Conservation (phyloP, 2,888 invertebrate species). For the Chrysolina americana region DNA sequence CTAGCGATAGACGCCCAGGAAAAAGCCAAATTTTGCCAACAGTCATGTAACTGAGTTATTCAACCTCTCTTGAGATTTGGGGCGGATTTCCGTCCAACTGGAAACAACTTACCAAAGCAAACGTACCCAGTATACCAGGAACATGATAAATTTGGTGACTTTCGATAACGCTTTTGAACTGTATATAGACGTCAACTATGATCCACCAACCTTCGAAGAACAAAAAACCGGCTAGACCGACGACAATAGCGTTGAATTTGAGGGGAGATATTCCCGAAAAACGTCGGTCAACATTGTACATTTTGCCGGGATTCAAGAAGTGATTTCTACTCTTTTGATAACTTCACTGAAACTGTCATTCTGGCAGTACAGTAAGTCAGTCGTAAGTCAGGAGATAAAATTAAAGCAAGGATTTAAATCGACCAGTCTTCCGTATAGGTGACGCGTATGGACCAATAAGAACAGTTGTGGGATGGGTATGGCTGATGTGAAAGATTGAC, state of each 20-base stretch:
- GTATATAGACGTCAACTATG: slow-evolving; percentile 56
- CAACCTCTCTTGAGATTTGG: too few relatives aligned
- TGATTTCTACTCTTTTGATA: background rate
- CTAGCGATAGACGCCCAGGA: too few relatives aligned
- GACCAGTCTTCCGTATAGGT: too few relatives aligned
- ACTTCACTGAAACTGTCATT: slow-evolving; percentile 1
- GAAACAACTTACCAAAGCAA: slow-evolving; percentile 46
- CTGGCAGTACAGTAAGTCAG: background rate
- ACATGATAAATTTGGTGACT: slow-evolving; percentile 52
- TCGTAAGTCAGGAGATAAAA: too few relatives aligned
- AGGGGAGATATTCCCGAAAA: slow-evolving; percentile 21
- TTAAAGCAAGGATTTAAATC: too few relatives aligned
- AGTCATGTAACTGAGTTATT: too few relatives aligned
- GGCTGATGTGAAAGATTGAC: too few relatives aligned
- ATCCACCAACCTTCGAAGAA: slow-evolving; percentile 63
- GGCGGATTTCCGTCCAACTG: too few relatives aligned
- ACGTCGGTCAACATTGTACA: background rate
- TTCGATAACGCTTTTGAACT: slow-evolving; percentile 42
- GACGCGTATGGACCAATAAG: too few relatives aligned
- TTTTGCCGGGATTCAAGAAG: background rate
- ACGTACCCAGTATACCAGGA: slow-evolving; percentile 56
- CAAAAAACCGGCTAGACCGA: slow-evolving; percentile 38
- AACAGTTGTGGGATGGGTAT: too few relatives aligned
- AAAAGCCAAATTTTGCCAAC: too few relatives aligned
- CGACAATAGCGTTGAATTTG: slow-evolving; percentile 53